Evolutionary conservation across 2,888 invertebrate species (phyloP).

Genomic region (Scaptomyza caliginosa): DNA sequence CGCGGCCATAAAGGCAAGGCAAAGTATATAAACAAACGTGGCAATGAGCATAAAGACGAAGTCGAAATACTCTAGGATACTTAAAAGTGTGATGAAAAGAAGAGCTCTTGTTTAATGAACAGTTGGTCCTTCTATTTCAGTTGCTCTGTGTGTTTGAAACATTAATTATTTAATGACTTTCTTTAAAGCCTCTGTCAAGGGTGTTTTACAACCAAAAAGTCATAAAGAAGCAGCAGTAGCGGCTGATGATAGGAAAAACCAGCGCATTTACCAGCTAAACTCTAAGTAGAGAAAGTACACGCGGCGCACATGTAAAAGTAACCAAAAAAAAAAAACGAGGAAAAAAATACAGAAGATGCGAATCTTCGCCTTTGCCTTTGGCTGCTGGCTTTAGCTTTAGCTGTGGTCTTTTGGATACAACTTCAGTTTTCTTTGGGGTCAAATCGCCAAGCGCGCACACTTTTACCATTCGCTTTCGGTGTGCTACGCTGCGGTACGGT

Average conservation of each 20-base stretch:
- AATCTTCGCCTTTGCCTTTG: slow-evolving; percentile 68
- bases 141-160: too few relatives aligned
- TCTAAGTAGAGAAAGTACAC: slow-evolving; percentile 77
- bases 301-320: slow-evolving; percentile 74
- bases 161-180: too few relatives aligned
- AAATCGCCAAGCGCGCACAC: slow-evolving; percentile 62
- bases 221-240: slow-evolving; percentile 14
- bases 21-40: slow-evolving; percentile 17
- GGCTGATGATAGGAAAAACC: slow-evolving; percentile 45
- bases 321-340: slow-evolving; percentile 47
- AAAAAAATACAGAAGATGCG: slow-evolving; percentile 60
- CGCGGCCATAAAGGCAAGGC: slow-evolving; percentile 60
- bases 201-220: slow-evolving; percentile 23
- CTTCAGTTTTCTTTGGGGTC: slow-evolving; percentile 68
- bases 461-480: slow-evolving; percentile 72
- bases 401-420: slow-evolving; percentile 65
- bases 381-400: slow-evolving; percentile 19
- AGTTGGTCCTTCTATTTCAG: too few relatives aligned
- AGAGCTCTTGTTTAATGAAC: too few relatives aligned
- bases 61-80: slow-evolving; percentile 5
- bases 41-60: slow-evolving; percentile 5
- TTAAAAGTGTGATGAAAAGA: background rate
- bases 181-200: slow-evolving; percentile 21
- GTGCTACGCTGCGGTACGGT: background rate
- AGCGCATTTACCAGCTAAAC: slow-evolving; percentile 63